Evolutionary conservation across 2,113 vertebrate genomes (phyloP), one percentile per base, ranked within the genome.

Genomic region (Paracanthobrama guichenoti): DNA sequence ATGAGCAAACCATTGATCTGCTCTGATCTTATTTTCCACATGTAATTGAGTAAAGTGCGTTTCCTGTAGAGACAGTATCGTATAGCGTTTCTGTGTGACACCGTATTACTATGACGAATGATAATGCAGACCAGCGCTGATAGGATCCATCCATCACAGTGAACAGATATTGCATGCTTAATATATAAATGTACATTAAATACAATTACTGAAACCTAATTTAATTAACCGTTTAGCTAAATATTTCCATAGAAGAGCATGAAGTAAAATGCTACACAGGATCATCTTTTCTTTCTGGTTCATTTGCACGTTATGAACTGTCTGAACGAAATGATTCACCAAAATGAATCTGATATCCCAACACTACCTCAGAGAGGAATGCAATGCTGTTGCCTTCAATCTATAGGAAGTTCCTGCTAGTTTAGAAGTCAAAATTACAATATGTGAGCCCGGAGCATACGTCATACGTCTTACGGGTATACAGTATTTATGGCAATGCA

Each of bases 1-100:
- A 35, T 44, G 39, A 50, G 11, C 39, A 42, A 72, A 71, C 31
- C 6, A 79, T 57, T 55, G 75, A 16, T 42, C 74, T n/a, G 24
- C 48, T 31, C 35, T 79, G 75, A 84, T 78, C 74, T 39, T 39
- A 39, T 59, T 60, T 75, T 76, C 50, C 67, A 69, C 18, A 26
- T 4, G 35, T 84, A 75, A 81, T 76, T 84, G 75, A 87, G 84
- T 76, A 60, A 16, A 78, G 75, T 24, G 74, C 75, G 82, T 71
- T 75, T 75, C 57, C 44, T 73, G 16, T 26, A 71, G 60, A 48
- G 66, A 83, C 55, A 66, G 57, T 80, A 55, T 79, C n/a, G 18
- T 13, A 57, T 84, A 79, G 79, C 57, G 20, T 78, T 60, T 57
- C 31, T 35, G 20, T 80, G 46, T 26, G 86, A 50, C 69, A 35